Evolutionary conservation across 1,140 invertebrate genomes (phyloP), one percentile per base, ranked within the genome.

Genomic region (Aphaenogaster floridana): DNA sequence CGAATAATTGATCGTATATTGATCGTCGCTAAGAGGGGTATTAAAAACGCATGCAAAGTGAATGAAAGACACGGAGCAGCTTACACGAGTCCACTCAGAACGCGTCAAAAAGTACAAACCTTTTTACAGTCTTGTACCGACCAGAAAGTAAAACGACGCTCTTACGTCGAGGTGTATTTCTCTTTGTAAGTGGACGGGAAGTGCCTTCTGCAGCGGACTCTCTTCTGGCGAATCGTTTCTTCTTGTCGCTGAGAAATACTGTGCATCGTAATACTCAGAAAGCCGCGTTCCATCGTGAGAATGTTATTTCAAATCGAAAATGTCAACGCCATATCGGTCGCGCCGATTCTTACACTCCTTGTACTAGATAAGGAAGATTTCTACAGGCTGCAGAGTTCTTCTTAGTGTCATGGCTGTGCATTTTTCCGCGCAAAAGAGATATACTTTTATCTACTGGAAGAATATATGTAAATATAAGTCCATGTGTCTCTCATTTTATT

Each of bases 271-370:
- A 84, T 76, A 76, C 69, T 84, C 54, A 21, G 80, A 59, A 63
- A 61, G 54, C 11, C 57, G 69, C 69, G 28, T 63, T 61, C 54
- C 80, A 28, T 76, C 69, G 69, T 76, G 80, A 84, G 69, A 84
- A 84, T 84, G 80, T 84, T 84, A 84, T 84, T 84, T 84, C 69
- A 84, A 48, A 84, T 84, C 80, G 80, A 84, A 84, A 84, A 84
- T 39, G 80, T 84, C 80, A 84, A 84, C 69, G 80, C 80, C 71
- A 74, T 28, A 28, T 84, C 54, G 69, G 69, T 76, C 80, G 80
- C 42, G 42, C 17, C n/a, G 69, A 76, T 61, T 63, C 34, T 76
- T 39, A 48, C 11, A 8, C 48, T 74, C 42, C 59, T 48, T 39
- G 34, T n/a, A 36, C 8, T 8, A 34, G 15, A 68, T 50, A 48